phyloP scores from a whole-genome alignment of 2,888 invertebrate species.

The Scaptodrosophila latifasciaeformis region DNA sequence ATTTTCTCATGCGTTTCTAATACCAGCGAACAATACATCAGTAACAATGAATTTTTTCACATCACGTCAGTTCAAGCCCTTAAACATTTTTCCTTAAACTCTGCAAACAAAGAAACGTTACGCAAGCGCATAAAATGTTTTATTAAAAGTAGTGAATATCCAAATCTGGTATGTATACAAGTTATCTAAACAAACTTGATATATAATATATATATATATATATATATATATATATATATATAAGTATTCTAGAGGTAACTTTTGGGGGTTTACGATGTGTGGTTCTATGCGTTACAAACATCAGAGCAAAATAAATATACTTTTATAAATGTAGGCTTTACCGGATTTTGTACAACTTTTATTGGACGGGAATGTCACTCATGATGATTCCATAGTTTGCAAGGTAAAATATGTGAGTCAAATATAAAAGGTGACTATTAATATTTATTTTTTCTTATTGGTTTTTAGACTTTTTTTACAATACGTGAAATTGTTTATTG shows the following conservation, averaged over 20 bases:
- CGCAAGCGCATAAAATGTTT: constrained; percentile 63
- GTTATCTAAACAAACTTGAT: too few relatives aligned
- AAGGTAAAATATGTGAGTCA: constrained; percentile 45
- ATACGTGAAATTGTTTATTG: constrained; percentile 67
- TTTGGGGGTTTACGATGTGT: too few relatives aligned
- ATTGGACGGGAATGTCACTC: constrained; percentile 54
- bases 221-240: too few relatives aligned
- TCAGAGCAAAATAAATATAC: too few relatives aligned
- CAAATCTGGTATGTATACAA: constrained; percentile 43
- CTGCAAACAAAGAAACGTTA: constrained; percentile 52
- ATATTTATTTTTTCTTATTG: constrained; percentile 27
- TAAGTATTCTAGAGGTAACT: too few relatives aligned
- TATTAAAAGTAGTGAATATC: constrained; percentile 64
- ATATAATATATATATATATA: not conserved
- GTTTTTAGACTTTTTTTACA: constrained; percentile 53
- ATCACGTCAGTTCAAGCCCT: constrained; percentile 64
- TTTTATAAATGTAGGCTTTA: constrained; percentile 41
- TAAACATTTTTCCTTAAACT: constrained; percentile 69
- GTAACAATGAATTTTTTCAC: constrained; percentile 66
- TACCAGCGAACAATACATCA: constrained; percentile 65
- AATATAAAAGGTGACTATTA: not conserved
- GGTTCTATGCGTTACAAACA: too few relatives aligned
- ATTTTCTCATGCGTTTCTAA: not conserved
- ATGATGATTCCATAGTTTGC: constrained; percentile 62
- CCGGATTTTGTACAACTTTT: constrained; percentile 69